Evolutionary conservation across 1,140 invertebrate species (phyloP).

Genomic region (Aphidius gifuensis): DNA sequence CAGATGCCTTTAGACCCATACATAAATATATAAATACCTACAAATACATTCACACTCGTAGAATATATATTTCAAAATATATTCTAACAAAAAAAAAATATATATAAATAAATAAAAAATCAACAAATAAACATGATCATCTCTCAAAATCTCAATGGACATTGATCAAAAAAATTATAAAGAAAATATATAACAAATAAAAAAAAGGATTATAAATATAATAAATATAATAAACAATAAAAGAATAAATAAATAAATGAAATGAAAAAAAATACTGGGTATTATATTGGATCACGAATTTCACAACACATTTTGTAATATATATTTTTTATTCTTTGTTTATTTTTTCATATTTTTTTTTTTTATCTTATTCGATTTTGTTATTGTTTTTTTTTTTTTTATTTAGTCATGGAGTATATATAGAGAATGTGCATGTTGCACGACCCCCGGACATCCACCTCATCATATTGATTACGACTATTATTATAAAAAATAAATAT

Average conservation of each 20-base stretch:
- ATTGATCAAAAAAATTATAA: slow-evolving; percentile 6
- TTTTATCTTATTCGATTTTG: background rate
- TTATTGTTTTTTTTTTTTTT: background rate
- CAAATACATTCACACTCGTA: slow-evolving; percentile 1
- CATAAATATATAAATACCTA: background rate
- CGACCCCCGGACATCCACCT: slow-evolving; percentile 13
- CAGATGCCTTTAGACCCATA: slow-evolving; percentile 6
- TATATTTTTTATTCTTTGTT: slow-evolving; percentile 3
- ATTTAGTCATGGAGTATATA: background rate
- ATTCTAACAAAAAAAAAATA: background rate
- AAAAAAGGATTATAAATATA: background rate
- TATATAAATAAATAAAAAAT: background rate
- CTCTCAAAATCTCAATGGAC: background rate
- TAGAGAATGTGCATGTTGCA: slow-evolving; percentile 8
- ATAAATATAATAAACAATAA: too few species aligned
- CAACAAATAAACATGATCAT: background rate
- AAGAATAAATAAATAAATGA: background rate
- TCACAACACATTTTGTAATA: background rate
- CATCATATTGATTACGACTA: slow-evolving; percentile 7
- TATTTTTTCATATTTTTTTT: background rate
- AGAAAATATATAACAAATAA: background rate
- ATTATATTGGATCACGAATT: slow-evolving; percentile 18
- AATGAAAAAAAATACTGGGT: slow-evolving; percentile 2
- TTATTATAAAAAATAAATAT: slow-evolving; percentile 1
- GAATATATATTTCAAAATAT: background rate